Evolutionary conservation across 2,113 vertebrate species (phyloP), one percentile per base, ranked within the genome.

Genomic region (Sphaerodactylus townsendi): DNA sequence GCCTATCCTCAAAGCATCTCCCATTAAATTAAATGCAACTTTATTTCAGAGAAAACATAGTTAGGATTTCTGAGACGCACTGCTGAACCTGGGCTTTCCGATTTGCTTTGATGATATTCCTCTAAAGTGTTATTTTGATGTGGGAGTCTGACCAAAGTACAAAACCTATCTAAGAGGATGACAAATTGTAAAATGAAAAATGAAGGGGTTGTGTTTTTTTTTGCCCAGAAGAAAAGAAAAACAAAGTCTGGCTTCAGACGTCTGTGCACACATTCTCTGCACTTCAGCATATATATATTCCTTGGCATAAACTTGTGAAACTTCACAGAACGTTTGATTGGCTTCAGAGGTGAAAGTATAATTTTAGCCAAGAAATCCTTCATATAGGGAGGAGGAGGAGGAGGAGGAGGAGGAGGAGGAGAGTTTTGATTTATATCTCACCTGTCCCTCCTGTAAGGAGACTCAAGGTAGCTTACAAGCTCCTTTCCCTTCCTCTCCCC

Each of bases 331-430:
- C 50, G 30, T 68, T 35, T 48, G 64, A 48, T 33, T 35, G 77
- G 77, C 39, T 79, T 68, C 66, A 46, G 64, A 35, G n/a, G 39
- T 33, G 64, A 68, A 79, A 48, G 17, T 68, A 48, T 79, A 68
- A 66, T 79, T 33, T 79, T 79, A 64, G 62, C 77, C 33, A 48
- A 68, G 62, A 79, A 79, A 68, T 10, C 62, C n/a, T 39, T 79
- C 68, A 17, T 25, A 33, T 48, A 79, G 68, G n/a, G 30, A 79
- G 68, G 37, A 11, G 25, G 9, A 48, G n/a, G n/a, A n/a, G n/a
- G n/a, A n/a, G n/a, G n/a, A n/a, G n/a, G n/a, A n/a, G n/a, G n/a
- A n/a, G n/a, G n/a, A n/a, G n/a, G n/a, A n/a, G n/a, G n/a, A n/a
- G n/a, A n/a, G n/a, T n/a, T n/a, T n/a, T n/a, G n/a, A n/a, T n/a